Conservation (phyloP, 1,140 invertebrate genomes). For the Drosophila quadrilineata region DNA sequence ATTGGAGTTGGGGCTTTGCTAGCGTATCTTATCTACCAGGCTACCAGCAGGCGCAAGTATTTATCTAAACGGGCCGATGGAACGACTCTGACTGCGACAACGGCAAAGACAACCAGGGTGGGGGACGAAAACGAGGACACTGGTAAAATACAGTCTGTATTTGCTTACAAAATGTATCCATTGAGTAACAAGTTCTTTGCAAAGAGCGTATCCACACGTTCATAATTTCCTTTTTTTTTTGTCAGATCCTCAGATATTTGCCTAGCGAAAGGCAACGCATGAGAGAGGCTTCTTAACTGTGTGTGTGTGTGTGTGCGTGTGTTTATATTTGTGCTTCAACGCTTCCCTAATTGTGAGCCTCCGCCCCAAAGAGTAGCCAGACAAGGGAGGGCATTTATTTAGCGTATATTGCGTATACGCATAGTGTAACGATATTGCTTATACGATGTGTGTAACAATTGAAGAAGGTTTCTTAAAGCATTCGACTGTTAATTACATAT, state of each 20-base stretch:
- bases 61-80: constrained; percentile 1
- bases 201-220: background rate
- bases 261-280: too few species aligned
- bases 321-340: background rate
- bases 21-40: constrained; percentile 42
- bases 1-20: background rate
- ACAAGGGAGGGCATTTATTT: too few species aligned
- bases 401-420: too few species aligned
- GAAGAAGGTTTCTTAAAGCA: too few species aligned
- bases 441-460: too few species aligned
- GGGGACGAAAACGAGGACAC: background rate
- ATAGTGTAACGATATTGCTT: too few species aligned
- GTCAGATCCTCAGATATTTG: too few species aligned
- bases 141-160: background rate
- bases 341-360: background rate
- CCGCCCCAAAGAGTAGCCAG: too few species aligned
- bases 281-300: background rate
- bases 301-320: background rate
- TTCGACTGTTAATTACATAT: too few species aligned
- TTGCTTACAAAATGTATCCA: background rate
- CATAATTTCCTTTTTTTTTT: too few species aligned
- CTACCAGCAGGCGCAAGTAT: constrained; percentile 23
- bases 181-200: background rate
- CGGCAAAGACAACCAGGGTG: background rate
- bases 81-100: background rate